Percentiles rank a stretch among this genome's conserved stretches.
These are phyloP conservation scores for Ceratina calcarata DNA, from an alignment of 1,140 invertebrate species.

Conservation along the genomic window DNA sequence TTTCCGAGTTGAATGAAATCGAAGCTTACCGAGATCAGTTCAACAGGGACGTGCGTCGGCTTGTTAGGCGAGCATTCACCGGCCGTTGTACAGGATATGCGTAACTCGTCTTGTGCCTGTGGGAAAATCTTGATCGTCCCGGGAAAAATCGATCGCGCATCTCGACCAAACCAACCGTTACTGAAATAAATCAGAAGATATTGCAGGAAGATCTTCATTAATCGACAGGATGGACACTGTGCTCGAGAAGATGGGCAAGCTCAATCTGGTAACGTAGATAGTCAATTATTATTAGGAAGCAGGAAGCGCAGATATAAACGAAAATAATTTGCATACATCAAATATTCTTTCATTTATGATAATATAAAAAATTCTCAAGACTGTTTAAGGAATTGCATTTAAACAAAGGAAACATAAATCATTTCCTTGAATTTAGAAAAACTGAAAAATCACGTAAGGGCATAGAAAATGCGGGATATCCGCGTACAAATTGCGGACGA, in stretches of 20 bases:
- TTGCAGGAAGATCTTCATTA: constrained; percentile 1
- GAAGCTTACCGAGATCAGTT: constrained; percentile 7
- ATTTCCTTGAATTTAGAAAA: too few relatives aligned
- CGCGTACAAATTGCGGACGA: neutral
- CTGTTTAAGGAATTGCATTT: too few relatives aligned
- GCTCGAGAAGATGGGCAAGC: constrained; percentile 78
- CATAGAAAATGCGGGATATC: neutral
- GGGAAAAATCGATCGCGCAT: neutral
- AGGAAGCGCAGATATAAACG: too few relatives aligned
- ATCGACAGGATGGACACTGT: constrained; percentile 74
- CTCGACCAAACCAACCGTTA: neutral
- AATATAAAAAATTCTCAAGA: too few relatives aligned
- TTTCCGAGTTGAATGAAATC: constrained; percentile 20
- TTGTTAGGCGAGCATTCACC: neutral
- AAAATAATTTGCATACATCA: too few relatives aligned
- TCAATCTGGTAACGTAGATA: constrained; percentile 76
- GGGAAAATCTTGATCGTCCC: constrained; percentile 31
- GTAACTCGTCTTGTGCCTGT: constrained; percentile 23
- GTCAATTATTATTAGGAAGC: too few relatives aligned
- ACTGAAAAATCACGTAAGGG: too few relatives aligned
- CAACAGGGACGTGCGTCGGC: neutral
- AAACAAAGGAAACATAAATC: too few relatives aligned
- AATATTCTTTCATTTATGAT: too few relatives aligned
- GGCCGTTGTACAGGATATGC: constrained; percentile 5
- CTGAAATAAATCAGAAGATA: neutral